Percentiles rank a stretch among this genome's conserved stretches.
These are phyloP conservation scores for Fulica atra DNA, from an alignment of 2,113 vertebrate genomes.

Conservation along the genomic window DNA sequence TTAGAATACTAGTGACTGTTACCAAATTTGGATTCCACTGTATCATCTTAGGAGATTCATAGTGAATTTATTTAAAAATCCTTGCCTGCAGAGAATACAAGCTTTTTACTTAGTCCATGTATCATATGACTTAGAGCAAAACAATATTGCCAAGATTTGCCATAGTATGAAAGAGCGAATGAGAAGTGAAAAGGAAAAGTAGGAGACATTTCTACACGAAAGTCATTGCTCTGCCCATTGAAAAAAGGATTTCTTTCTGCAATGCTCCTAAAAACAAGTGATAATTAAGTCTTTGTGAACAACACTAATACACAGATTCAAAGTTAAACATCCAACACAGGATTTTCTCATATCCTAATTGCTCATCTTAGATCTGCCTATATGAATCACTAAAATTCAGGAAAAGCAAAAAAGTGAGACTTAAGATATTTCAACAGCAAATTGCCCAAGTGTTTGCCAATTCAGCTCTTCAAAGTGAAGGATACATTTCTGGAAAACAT, in stretches of 20 bases:
- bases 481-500: background rate
- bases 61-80: background rate
- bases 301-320: background rate
- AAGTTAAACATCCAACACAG: background rate
- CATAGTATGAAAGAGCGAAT: background rate
- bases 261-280: background rate
- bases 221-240: background rate
- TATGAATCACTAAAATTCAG: background rate
- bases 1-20: no score
- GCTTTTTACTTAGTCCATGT: background rate
- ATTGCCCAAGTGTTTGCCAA: background rate
- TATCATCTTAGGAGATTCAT: background rate
- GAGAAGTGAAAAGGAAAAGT: background rate
- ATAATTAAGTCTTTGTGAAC: background rate
- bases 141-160: background rate
- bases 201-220: background rate
- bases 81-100: background rate
- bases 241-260: background rate
- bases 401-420: fast-evolving
- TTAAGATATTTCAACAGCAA: background rate
- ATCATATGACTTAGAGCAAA: background rate
- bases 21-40: background rate
- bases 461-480: background rate
- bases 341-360: background rate
- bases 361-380: background rate